Base-by-base conservation (phyloP, 2,888 invertebrate genomes). In the Scaptomyza flava region DNA sequence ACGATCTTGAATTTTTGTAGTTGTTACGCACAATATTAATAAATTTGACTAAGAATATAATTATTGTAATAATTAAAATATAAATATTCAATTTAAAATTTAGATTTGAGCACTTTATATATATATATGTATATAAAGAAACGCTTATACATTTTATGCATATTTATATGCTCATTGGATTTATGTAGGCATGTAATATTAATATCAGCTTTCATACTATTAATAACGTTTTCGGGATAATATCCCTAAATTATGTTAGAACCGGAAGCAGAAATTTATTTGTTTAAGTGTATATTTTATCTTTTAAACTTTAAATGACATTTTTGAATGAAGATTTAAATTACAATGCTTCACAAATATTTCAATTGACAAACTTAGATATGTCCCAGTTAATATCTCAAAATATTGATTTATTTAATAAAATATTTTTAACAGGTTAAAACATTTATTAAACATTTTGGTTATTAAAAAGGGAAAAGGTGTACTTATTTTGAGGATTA, bases 1-100 rank as follows among this genome's bases (percentile, higher is more conserved):
- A n/a, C 23, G 34, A 50, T 23, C 12, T 36, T 36, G n/a, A 36
- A n/a, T 23, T 36, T 50, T 36, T 43, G 7, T 36, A 51, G 20
- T 14, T 12, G 36, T 27, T 27, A 51, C 36, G 14, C 27, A 51
- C 51, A 51, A 51, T 38, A 38, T 51, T 38, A 51, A 51, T 51
- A 51, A 51, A 51, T 51, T 51, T 38, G n/a, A 51, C 9, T 38
- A 51, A 51, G 36, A 51, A 14, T 36, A 6, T 9, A 27, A 27
- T 51, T 47, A 30, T 52, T 46, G 11, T 45, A 23, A 36, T 47
- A 36, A 34, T 51, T 50, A 45, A 59, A 34, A 43, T 51, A 48
- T 34, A 12, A 41, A 47, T 41, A 17, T 46, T 34, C 12, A 50
- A 42, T 33, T 11, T 38, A 14, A 30, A 27, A 17, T 38, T 12